Percentiles rank a stretch among this genome's conserved stretches.
These are phyloP conservation scores for Leptobrachium leishanense DNA, from an alignment of 2,113 vertebrate species.

Conservation along the genomic window DNA sequence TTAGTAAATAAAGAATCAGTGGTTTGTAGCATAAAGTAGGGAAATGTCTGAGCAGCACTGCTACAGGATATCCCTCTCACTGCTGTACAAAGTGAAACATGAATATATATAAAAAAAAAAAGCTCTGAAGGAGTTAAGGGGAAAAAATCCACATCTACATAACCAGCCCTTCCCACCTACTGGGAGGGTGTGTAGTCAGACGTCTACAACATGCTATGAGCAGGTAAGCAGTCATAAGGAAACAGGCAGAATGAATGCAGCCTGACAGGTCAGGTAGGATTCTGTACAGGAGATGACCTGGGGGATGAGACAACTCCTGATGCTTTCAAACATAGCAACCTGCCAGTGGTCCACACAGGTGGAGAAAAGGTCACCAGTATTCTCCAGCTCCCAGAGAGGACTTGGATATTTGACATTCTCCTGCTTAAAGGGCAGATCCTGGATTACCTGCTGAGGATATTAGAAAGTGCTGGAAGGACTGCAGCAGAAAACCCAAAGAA, in stretches of 20 bases:
- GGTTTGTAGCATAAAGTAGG: no score
- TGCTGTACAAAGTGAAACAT: no score
- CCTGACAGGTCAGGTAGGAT: conserved; percentile 40
- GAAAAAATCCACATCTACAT: background rate
- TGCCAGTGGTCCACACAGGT: conserved; percentile 5
- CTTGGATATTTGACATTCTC: background rate
- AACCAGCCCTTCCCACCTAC: conserved; percentile 4
- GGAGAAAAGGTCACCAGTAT: background rate
- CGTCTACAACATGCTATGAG: conserved; percentile 15
- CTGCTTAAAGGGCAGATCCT: conserved; percentile 3
- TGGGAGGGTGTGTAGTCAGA: conserved; percentile 28
- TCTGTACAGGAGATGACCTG: conserved; percentile 10
- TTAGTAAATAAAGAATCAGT: no score
- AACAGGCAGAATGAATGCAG: conserved; percentile 36
- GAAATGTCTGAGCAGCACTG: no score
- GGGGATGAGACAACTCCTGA: background rate
- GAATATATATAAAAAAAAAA: no score
- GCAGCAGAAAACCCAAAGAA: conserved; percentile 9
- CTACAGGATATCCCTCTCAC: no score
- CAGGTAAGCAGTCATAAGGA: conserved; percentile 31
- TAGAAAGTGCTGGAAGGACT: conserved; percentile 24
- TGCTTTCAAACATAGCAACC: conserved; percentile 22
- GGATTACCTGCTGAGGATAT: conserved; percentile 20
- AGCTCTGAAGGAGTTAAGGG: background rate
- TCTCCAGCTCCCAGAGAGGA: background rate